phyloP scores from a whole-genome alignment of 2,113 vertebrate genomes.

The Leucosticte australis region DNA sequence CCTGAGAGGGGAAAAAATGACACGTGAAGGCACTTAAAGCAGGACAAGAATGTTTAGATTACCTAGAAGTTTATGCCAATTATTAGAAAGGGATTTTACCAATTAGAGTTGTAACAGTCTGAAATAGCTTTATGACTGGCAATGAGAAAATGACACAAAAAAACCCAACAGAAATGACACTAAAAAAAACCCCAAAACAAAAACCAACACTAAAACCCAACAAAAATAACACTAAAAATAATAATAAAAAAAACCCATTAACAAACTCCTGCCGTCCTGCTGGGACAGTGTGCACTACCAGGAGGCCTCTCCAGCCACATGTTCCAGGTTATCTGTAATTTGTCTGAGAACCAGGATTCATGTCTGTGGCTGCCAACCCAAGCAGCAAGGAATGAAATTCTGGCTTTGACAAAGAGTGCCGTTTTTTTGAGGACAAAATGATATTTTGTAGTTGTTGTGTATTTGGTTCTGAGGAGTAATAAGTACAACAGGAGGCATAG shows the following conservation, averaged over 20 bases:
- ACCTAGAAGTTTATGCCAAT: background rate
- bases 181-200: too few relatives aligned
- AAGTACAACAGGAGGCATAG: background rate
- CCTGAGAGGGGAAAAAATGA: background rate
- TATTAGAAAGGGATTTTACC: background rate
- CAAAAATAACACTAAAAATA: too few relatives aligned
- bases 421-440: background rate
- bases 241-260: too few relatives aligned
- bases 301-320: background rate
- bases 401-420: background rate
- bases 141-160: background rate
- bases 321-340: background rate
- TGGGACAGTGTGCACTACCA: fast-evolving
- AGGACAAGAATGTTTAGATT: background rate
- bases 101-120: background rate
- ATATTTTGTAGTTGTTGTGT: background rate
- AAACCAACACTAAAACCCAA: background rate
- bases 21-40: background rate
- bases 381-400: background rate
- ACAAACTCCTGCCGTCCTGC: background rate
- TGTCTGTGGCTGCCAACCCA: background rate
- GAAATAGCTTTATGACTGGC: background rate
- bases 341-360: background rate
- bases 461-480: background rate
- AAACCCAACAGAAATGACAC: too few relatives aligned